phyloP scores from a whole-genome alignment of 2,888 invertebrate species.

The Monochamus alternatus region DNA sequence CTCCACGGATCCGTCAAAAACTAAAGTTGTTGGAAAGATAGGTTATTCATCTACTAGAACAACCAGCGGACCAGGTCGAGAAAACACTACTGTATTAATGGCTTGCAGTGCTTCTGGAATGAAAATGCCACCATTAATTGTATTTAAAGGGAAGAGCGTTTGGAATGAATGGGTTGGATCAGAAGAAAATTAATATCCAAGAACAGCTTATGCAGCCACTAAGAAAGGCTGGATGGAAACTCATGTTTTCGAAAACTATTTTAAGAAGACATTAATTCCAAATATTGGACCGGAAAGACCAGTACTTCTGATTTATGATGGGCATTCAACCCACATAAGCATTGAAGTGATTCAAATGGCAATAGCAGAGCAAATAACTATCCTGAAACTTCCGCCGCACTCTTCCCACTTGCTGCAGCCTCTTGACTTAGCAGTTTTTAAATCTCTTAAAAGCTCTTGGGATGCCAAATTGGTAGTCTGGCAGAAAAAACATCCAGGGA shows the following conservation, averaged over 20 bases:
- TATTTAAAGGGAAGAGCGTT: slow-evolving; percentile 63
- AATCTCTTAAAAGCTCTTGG: neutral
- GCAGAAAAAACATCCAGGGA: slow-evolving; percentile 21
- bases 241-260: slow-evolving; percentile 51
- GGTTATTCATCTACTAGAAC: neutral
- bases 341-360: slow-evolving; percentile 13
- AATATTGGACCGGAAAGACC: slow-evolving; percentile 27
- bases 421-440: neutral
- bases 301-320: slow-evolving; percentile 60
- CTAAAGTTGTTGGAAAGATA: neutral
- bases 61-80: neutral
- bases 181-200: slow-evolving; percentile 53
- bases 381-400: slow-evolving; percentile 8
- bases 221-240: slow-evolving; percentile 61
- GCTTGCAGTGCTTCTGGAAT: slow-evolving; percentile 53
- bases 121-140: slow-evolving; percentile 63
- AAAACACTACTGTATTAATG: neutral
- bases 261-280: neutral
- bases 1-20: neutral
- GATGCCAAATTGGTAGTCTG: slow-evolving; percentile 15
- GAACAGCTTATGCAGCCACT: slow-evolving; percentile 60
- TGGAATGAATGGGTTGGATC: slow-evolving; percentile 64
- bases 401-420: neutral
- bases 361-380: slow-evolving; percentile 20
- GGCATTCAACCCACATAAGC: slow-evolving; percentile 57